These are phyloP conservation scores for Caranx ignobilis DNA, from an alignment of 2,113 vertebrate genomes.

Conservation along the genomic window DNA sequence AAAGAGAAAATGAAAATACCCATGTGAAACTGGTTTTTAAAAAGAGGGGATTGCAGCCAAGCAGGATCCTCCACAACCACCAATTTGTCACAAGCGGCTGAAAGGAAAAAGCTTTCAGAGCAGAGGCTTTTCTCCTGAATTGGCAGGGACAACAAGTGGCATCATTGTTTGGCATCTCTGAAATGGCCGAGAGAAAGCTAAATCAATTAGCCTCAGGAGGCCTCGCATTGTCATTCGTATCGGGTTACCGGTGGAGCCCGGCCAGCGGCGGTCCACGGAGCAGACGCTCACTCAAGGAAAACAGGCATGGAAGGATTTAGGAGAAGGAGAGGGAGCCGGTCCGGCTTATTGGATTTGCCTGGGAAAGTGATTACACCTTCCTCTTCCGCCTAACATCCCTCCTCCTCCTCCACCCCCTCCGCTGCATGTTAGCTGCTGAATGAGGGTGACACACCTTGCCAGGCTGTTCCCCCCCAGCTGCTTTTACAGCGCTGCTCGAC, in stretches of 20 bases:
- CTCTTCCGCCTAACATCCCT: conserved; percentile 22
- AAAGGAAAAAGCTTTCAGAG: conserved; percentile 20
- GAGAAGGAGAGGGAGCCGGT: conserved; percentile 13
- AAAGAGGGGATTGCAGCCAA: not conserved
- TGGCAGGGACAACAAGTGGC: conserved; percentile 41
- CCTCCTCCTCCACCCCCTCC: not conserved
- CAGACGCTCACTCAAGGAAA: conserved; percentile 48
- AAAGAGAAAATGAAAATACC: not conserved
- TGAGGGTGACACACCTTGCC: conserved; percentile 36
- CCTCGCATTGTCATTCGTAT: conserved; percentile 59
- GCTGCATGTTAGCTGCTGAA: conserved; percentile 25
- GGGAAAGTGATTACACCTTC: conserved; percentile 70
- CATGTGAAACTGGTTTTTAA: conserved; percentile 2
- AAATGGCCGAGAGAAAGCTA: conserved; percentile 60
- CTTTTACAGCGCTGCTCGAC: conserved; percentile 12
- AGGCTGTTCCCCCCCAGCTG: not conserved
- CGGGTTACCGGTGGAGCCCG: conserved; percentile 49
- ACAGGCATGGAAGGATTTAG: conserved; percentile 16
- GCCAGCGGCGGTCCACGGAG: conserved; percentile 43
- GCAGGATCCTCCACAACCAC: not conserved
- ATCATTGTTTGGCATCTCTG: conserved; percentile 60
- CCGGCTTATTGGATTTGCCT: conserved; percentile 68
- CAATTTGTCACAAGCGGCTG: conserved; percentile 32
- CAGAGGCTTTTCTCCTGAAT: conserved; percentile 35
- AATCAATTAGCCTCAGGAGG: conserved; percentile 66